Base-by-base conservation (phyloP, 2,113 vertebrate genomes). In the Tychaedon coryphoeus region DNA sequence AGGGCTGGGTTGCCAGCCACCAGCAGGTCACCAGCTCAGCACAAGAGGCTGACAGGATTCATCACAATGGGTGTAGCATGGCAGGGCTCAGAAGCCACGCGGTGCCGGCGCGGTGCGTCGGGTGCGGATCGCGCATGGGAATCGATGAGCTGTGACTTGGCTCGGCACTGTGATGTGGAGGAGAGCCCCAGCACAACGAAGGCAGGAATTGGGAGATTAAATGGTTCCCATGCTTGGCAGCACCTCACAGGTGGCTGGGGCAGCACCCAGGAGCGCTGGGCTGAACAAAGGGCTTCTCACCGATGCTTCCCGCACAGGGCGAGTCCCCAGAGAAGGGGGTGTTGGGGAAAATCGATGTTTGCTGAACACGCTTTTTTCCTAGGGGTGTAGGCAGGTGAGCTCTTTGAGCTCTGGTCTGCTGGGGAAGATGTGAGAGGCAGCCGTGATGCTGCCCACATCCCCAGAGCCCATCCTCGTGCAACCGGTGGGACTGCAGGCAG, bases 241-340 rank as follows among this genome's bases (percentile, higher is more conserved):
- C 66, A 45, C 73, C 77, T 61, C 10, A 1, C 1, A 1, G 42
- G 80, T 0, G 2, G n/a, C 71, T 8, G n/a, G 67, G 53, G 86
- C 61, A 76, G 70, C 1, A 1, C 69, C 62, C 40, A 25, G 71
- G 67, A 54, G 81, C 10, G 2, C 56, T 19, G 60, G 70, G 79
- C 38, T 40, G 51, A 94, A 70, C 93, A 94, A 94, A 94, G 81
- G 58, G 47, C 85, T 91, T 38, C 66, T 54, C n/a, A 10, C 54
- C 1, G 0, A 12, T 6, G 0, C 40, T 47, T 53, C 12, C 2
- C 0, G 0, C 60, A 8, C 1, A 1, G 29, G 14, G 34, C 26
- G 81, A 79, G 45, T 79, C 69, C 62, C 60, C 51, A 24, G 28
- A 70, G 69, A 82, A 79, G 82, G n/a, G 51, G 34, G 24, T 42